Percentiles rank a stretch among this genome's conserved stretches.
Evolutionary conservation across 2,113 vertebrate species (phyloP).

Genomic region (Astur gentilis): DNA sequence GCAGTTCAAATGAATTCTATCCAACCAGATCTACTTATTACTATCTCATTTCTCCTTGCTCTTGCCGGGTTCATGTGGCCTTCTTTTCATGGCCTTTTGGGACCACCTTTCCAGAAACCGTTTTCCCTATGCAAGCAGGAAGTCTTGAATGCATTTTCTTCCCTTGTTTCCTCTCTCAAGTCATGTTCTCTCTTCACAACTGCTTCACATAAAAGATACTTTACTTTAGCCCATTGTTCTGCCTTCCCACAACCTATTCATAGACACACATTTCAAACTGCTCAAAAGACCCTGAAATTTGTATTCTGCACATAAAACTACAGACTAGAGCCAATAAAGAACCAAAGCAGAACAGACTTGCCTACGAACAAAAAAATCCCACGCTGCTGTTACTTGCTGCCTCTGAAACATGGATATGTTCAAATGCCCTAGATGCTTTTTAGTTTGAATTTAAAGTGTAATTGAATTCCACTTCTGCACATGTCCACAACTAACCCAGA

Average conservation of each 20-base stretch:
- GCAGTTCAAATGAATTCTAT: background rate
- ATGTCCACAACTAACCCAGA: background rate
- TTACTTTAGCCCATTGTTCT: conserved; percentile 38
- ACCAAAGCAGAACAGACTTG: conserved; percentile 10
- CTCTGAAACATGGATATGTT: background rate
- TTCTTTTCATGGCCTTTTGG: background rate
- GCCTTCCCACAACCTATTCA: conserved; percentile 50
- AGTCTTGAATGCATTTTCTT: conserved; percentile 7
- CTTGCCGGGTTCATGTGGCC: background rate
- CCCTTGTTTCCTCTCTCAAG: conserved; percentile 1
- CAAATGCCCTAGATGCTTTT: background rate
- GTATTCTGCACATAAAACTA: conserved; percentile 46
- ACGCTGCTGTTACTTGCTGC: background rate
- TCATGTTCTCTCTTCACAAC: conserved; percentile 11
- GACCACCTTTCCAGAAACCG: background rate
- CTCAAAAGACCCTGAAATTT: conserved; percentile 50
- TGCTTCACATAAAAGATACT: conserved; percentile 30
- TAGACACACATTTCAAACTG: conserved; percentile 2
- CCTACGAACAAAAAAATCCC: background rate
- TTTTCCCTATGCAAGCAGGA: background rate
- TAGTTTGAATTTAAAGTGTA: background rate
- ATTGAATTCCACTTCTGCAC: background rate
- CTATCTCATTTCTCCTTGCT: background rate
- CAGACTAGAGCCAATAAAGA: conserved; percentile 26
- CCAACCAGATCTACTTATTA: background rate